Conservation (phyloP, 1,140 invertebrate species). For the Drosophila parvula region DNA sequence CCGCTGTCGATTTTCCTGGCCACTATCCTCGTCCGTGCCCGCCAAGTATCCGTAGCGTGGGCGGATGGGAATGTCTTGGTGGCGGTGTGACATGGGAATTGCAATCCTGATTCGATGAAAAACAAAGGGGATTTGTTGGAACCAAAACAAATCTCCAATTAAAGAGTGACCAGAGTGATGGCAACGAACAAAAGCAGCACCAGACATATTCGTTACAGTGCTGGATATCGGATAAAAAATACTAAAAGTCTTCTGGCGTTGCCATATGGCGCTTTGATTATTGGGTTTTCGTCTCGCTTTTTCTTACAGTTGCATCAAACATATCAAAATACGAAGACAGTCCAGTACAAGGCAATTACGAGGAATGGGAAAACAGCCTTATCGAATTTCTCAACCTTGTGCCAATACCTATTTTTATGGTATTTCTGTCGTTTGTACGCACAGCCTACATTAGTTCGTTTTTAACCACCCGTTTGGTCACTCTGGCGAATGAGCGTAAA, state of each 20-base stretch:
- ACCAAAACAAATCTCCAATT: slow-evolving; percentile 47
- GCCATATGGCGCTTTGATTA: too few relatives aligned
- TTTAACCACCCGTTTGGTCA: neutral
- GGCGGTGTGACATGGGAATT: slow-evolving; percentile 59
- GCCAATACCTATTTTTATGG: neutral
- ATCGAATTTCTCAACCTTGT: too few relatives aligned
- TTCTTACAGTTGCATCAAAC: too few relatives aligned
- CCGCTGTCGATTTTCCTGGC: slow-evolving; percentile 4
- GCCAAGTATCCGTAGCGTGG: slow-evolving; percentile 69
- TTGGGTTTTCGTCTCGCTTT: too few relatives aligned
- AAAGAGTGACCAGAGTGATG: slow-evolving; percentile 25
- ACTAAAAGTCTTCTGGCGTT: too few relatives aligned
- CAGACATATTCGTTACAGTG: too few relatives aligned
- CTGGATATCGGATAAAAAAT: too few relatives aligned
- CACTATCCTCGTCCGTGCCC: slow-evolving; percentile 31
- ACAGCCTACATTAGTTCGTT: neutral
- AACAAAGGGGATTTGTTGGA: neutral
- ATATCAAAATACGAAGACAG: too few relatives aligned
- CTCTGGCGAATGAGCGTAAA: slow-evolving; percentile 3
- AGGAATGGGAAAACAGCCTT: too few relatives aligned
- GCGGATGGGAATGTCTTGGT: slow-evolving; percentile 78
- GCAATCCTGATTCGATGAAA: neutral
- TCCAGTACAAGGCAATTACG: too few relatives aligned
- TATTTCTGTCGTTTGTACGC: neutral
- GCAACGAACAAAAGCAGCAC: neutral